phyloP scores from a whole-genome alignment of 2,797 vertebrate species.

The Buphagus erythrorhynchus region DNA sequence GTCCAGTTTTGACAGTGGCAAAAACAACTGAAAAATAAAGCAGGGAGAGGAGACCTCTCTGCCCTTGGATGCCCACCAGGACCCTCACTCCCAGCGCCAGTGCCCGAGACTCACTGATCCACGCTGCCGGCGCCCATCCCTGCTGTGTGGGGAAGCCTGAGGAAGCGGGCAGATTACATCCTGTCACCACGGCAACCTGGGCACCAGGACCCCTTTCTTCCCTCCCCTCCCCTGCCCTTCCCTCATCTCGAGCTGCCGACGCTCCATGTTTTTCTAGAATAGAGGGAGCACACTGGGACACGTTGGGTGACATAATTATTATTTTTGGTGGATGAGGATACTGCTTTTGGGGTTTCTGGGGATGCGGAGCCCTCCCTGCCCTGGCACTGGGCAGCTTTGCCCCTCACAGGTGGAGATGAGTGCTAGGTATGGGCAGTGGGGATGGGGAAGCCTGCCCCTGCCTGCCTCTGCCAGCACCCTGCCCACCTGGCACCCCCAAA shows the following conservation, averaged over 20 bases:
- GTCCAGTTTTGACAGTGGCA: slow-evolving; percentile 89
- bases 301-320: background rate
- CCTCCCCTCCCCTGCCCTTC: background rate
- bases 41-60: background rate
- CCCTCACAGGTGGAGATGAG: background rate
- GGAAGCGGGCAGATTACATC: background rate
- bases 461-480: background rate
- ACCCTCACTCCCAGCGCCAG: background rate
- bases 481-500: background rate
- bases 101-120: background rate
- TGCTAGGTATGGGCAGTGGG: background rate
- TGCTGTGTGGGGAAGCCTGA: background rate
- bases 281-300: background rate
- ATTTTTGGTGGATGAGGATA: background rate
- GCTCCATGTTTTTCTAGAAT: slow-evolving; percentile 18
- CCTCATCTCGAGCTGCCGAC: background rate
- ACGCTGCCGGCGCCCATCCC: background rate
- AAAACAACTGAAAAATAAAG: background rate
- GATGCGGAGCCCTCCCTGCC: background rate
- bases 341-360: background rate
- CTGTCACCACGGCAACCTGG: slow-evolving; percentile 42
- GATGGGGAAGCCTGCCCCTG: background rate
- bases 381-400: background rate
- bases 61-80: background rate
- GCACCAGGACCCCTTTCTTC: background rate